Evolutionary conservation across 2,888 invertebrate species (phyloP).

Genomic region (Galerucella calmariensis): DNA sequence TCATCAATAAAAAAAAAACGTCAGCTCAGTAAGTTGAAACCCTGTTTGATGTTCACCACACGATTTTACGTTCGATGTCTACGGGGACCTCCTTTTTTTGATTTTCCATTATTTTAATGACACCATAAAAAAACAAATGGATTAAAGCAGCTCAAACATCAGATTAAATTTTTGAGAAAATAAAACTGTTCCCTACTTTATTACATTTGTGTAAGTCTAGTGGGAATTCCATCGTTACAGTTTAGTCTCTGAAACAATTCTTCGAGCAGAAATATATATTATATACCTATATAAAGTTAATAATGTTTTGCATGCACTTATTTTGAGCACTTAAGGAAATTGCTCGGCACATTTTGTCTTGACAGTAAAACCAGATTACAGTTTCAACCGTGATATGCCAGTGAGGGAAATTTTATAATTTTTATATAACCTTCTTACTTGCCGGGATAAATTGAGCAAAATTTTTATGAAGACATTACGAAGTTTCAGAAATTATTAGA

Average conservation of each 20-base stretch:
- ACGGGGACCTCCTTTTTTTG: background rate
- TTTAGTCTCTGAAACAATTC: background rate
- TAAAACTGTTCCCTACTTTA: background rate
- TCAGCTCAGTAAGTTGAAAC: background rate
- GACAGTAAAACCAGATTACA: slow-evolving; percentile 1
- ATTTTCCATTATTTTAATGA: background rate
- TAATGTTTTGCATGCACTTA: slow-evolving; percentile 28
- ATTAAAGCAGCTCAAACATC: background rate
- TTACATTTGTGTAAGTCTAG: background rate
- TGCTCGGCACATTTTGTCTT: background rate
- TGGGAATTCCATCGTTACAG: background rate
- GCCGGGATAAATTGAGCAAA: too few species aligned
- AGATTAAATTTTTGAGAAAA: background rate
- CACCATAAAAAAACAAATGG: background rate
- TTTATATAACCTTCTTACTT: background rate
- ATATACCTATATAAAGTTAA: slow-evolving; percentile 28
- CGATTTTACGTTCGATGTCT: background rate
- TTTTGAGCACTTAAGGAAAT: slow-evolving; percentile 3
- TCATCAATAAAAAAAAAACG: background rate
- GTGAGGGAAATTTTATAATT: background rate
- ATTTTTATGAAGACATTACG: background rate
- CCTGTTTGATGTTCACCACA: background rate
- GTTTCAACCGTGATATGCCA: background rate
- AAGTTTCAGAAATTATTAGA: too few species aligned
- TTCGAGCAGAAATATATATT: background rate